A percentile compares a stretch with the other conserved stretches of the same genome.
phyloP scores from a whole-genome alignment of 2,888 invertebrate species.

The Xestoiulus laeticollis region DNA sequence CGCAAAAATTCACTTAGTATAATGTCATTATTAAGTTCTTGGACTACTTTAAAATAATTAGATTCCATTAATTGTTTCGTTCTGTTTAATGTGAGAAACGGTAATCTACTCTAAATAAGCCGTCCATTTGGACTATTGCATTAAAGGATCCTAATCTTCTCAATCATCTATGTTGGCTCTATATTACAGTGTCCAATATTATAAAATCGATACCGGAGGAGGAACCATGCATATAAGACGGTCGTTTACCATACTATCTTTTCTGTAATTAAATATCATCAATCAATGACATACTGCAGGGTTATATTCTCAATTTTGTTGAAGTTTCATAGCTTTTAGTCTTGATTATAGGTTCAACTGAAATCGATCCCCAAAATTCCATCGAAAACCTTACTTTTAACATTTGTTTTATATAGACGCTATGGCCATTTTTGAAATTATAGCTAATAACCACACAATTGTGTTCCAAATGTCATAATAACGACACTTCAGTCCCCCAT shows the following conservation, averaged over 20 bases:
- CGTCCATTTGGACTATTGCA: neutral
- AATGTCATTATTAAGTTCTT: neutral
- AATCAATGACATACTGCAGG: neutral
- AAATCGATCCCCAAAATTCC: neutral
- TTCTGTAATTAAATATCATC: conserved; percentile 18
- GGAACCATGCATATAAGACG: neutral
- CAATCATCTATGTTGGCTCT: too few species aligned
- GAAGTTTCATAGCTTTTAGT: neutral
- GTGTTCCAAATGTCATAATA: neutral
- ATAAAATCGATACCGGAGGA: neutral
- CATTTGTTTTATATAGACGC: neutral
- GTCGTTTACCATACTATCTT: conserved; percentile 1
- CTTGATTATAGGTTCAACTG: neutral
- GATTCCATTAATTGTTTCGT: neutral
- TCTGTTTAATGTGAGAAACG: neutral
- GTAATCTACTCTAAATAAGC: conserved; percentile 10
- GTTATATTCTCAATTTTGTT: neutral
- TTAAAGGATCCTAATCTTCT: neutral
- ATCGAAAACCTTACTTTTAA: neutral
- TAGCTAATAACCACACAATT: conserved; percentile 4
- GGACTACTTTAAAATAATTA: neutral
- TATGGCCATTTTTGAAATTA: neutral
- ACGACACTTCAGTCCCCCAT: neutral
- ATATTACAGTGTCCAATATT: neutral
- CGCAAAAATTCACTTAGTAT: neutral